Conservation (phyloP, 2,113 vertebrate genomes). For the Pseudonaja textilis region DNA sequence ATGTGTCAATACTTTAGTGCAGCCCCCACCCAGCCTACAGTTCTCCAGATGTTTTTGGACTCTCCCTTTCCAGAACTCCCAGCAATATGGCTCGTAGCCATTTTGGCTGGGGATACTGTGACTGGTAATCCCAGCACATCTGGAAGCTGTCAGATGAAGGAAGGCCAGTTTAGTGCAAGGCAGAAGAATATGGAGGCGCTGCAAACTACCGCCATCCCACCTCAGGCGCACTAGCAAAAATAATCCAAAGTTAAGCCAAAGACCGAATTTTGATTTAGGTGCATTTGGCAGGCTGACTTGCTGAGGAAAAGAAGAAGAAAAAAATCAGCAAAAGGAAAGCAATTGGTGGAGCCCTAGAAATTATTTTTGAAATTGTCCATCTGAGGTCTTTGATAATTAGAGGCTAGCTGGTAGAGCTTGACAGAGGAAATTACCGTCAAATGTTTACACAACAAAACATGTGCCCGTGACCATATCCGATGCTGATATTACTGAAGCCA, state of each 20-base stretch:
- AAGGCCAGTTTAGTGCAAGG: not conserved
- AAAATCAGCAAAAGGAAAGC: constrained; percentile 41
- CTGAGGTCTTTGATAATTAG: constrained; percentile 68
- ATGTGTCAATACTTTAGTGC: not conserved
- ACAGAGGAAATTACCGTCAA: constrained; percentile 77
- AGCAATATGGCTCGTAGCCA: not conserved
- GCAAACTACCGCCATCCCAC: not conserved
- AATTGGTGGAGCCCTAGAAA: constrained; percentile 57
- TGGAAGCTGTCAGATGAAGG: not conserved
- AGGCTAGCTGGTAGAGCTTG: constrained; percentile 68
- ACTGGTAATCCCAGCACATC: not conserved
- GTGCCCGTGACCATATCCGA: constrained; percentile 83
- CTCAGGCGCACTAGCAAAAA: not conserved
- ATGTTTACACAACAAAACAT: constrained; percentile 84
- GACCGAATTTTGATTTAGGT: constrained; percentile 31
- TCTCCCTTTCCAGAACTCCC: not conserved
- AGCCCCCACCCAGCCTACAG: not conserved
- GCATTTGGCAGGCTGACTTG: constrained; percentile 39
- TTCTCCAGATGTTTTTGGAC: not conserved
- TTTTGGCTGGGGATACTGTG: not conserved
- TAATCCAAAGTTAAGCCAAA: constrained; percentile 21
- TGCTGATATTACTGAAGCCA: constrained; percentile 78
- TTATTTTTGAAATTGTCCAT: constrained; percentile 67
- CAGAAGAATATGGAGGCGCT: not conserved
- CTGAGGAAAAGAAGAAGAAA: constrained; percentile 29